Evolutionary conservation across 2,888 invertebrate genomes (phyloP).

Genomic region (Drosophila nr. fundita): DNA sequence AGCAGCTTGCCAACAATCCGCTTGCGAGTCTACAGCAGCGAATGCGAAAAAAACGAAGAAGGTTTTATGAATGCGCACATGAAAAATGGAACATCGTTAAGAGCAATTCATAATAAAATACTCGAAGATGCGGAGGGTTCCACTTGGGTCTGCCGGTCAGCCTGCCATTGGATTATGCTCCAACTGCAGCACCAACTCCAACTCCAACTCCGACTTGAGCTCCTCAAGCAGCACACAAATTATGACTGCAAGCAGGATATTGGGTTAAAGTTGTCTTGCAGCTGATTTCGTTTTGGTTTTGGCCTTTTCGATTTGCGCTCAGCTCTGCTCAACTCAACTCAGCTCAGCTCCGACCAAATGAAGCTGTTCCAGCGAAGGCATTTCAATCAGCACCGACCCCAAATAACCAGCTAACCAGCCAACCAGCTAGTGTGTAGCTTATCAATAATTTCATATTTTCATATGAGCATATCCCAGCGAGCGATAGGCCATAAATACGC

Average conservation of each 20-base stretch:
- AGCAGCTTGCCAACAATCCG: conserved; percentile 60
- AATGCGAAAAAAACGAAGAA: conserved; percentile 59
- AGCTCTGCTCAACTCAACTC: background rate
- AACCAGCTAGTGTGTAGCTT: conserved; percentile 35
- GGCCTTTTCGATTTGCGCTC: conserved; percentile 11
- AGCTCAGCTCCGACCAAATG: conserved; percentile 68
- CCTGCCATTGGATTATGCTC: background rate
- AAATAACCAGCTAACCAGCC: conserved; percentile 29
- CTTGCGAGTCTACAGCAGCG: conserved; percentile 46
- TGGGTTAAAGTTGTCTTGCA: conserved; percentile 79
- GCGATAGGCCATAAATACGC: conserved; percentile 58
- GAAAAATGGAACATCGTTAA: conserved; percentile 85
- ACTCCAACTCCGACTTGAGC: background rate
- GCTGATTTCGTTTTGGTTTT: conserved; percentile 40
- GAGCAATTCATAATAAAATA: conserved; percentile 85
- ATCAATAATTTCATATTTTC: conserved; percentile 59
- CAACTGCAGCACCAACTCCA: background rate
- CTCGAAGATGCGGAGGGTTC: conserved; percentile 31
- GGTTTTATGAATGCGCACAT: conserved; percentile 84
- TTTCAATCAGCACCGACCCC: conserved; percentile 66
- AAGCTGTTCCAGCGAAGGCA: conserved; percentile 78
- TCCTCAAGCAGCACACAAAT: conserved; percentile 64
- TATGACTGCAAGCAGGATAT: conserved; percentile 83
- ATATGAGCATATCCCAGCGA: conserved; percentile 25
- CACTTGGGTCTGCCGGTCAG: conserved; percentile 43